Percentiles rank a stretch among this genome's conserved stretches.
phyloP scores from a whole-genome alignment of 1,140 invertebrate species.

The Brachionus plicatilis region DNA sequence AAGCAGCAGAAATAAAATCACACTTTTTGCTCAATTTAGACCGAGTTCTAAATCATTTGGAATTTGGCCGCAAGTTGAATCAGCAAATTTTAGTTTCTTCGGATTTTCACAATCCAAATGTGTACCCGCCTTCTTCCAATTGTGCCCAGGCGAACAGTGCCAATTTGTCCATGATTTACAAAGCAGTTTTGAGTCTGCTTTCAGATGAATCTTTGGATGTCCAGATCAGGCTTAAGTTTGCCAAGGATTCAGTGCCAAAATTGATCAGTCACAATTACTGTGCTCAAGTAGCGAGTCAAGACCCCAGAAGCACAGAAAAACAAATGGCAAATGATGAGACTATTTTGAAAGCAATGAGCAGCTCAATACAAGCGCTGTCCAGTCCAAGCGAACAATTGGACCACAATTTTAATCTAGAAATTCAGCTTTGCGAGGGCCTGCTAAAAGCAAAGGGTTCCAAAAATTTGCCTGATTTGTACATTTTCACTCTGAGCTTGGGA shows the following conservation, averaged over 20 bases:
- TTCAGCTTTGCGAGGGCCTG: slow-evolving; percentile 14
- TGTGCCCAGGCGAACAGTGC: not conserved
- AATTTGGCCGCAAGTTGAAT: slow-evolving; percentile 24
- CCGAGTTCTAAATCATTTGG: slow-evolving; percentile 20
- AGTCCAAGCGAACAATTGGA: slow-evolving; percentile 15
- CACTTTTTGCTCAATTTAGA: not conserved
- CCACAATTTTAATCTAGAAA: slow-evolving; percentile 39
- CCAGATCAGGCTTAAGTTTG: not conserved
- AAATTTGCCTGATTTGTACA: slow-evolving; percentile 15
- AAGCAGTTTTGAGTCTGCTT: not conserved
- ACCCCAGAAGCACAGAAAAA: not conserved
- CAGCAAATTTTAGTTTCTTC: not conserved
- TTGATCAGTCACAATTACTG: not conserved
- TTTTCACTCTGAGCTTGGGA: slow-evolving; percentile 5
- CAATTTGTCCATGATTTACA: slow-evolving; percentile 28
- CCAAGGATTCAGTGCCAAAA: not conserved
- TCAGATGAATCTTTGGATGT: not conserved
- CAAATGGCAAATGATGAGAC: slow-evolving; percentile 2
- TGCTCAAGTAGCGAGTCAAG: not conserved
- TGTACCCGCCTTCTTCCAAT: not conserved
- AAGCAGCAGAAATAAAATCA: not conserved
- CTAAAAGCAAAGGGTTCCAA: not conserved
- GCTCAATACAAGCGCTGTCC: not conserved
- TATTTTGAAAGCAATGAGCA: slow-evolving; percentile 21
- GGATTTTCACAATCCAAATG: not conserved